Conservation (phyloP, 2,797 vertebrate species). For the Rhincodon typus region DNA sequence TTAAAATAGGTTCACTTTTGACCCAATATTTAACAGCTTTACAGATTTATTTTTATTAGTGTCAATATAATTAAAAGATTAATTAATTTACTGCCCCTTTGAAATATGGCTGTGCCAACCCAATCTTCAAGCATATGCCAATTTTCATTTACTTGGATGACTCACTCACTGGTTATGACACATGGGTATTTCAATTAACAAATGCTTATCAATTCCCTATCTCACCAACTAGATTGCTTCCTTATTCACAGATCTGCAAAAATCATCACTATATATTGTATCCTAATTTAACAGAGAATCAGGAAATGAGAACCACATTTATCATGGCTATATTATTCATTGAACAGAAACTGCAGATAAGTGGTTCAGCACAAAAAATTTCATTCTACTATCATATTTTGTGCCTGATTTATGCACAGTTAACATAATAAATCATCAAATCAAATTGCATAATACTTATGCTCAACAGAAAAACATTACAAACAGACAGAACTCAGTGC, state of each 20-base stretch:
- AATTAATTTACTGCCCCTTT: not conserved
- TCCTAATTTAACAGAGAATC: not conserved
- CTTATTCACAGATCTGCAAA: not conserved
- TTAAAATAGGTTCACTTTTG: not conserved
- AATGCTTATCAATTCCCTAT: not conserved
- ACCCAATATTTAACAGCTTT: not conserved
- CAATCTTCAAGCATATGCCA: not conserved
- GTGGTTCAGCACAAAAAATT: not conserved
- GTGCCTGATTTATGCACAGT: not conserved
- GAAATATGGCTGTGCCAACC: not conserved
- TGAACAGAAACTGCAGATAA: not conserved
- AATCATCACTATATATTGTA: not conserved
- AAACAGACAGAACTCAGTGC: not conserved
- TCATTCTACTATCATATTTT: not conserved
- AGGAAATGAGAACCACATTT: slow-evolving; percentile 29
- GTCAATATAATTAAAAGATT: not conserved
- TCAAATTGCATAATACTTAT: not conserved
- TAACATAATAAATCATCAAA: not conserved
- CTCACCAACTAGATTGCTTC: not conserved
- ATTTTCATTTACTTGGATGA: not conserved
- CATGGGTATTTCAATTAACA: not conserved
- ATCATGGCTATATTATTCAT: not conserved
- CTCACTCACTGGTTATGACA: not conserved
- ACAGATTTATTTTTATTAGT: not conserved
- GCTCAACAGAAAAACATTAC: not conserved